These are phyloP conservation scores for Pteromalus puparum DNA, from an alignment of 1,140 invertebrate species.

Conservation along the genomic window DNA sequence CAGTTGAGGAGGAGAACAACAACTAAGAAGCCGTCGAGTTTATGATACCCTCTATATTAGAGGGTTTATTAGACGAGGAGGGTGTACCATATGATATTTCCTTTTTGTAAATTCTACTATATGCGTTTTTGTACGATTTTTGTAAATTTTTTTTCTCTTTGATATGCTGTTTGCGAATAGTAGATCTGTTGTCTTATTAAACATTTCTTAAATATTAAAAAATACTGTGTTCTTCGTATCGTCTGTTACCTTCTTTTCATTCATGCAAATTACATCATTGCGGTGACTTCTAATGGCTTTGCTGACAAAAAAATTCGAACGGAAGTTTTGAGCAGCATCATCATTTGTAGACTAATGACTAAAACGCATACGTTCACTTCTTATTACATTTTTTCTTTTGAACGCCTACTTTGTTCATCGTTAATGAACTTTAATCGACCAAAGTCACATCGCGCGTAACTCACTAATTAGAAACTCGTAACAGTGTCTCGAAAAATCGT, in stretches of 20 bases:
- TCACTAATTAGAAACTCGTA: too few relatives aligned
- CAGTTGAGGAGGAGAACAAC: slow-evolving; percentile 56
- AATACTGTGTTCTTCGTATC: neutral
- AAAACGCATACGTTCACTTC: too few relatives aligned
- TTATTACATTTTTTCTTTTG: too few relatives aligned
- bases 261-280: neutral
- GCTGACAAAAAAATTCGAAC: too few relatives aligned
- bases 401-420: too few relatives aligned
- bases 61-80: neutral
- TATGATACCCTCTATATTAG: slow-evolving; percentile 15
- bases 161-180: neutral
- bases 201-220: slow-evolving; percentile 13
- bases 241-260: neutral
- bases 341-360: too few relatives aligned
- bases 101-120: slow-evolving; percentile 2
- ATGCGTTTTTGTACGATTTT: neutral
- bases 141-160: neutral
- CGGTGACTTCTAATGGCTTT: too few relatives aligned
- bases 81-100: neutral
- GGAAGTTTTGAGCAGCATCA: too few relatives aligned
- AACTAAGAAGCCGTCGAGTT: neutral
- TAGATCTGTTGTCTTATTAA: slow-evolving; percentile 13
- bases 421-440: too few relatives aligned
- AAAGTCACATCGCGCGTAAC: too few relatives aligned
- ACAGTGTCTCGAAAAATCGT: too few relatives aligned